phyloP scores from a whole-genome alignment of 2,888 invertebrate genomes.

The Acrobasis consociella region DNA sequence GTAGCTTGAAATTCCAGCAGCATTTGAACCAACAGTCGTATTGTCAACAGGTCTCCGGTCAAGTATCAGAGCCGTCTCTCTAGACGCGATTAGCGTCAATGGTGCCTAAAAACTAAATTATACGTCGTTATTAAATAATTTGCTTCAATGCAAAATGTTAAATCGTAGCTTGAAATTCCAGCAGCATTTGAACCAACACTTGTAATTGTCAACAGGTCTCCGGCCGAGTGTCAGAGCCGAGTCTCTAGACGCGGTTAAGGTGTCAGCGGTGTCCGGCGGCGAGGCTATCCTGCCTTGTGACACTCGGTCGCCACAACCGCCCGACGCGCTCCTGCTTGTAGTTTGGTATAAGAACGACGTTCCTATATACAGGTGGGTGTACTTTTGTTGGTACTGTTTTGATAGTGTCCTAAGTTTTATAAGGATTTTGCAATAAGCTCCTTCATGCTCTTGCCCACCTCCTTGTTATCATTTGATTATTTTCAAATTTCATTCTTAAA shows the following conservation, averaged over 20 bases:
- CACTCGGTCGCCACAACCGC: conserved; percentile 88
- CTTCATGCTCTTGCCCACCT: no score
- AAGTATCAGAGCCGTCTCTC: conserved; percentile 70
- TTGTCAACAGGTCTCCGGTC: conserved; percentile 64
- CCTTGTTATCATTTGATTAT: no score
- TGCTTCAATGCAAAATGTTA: conserved; percentile 62
- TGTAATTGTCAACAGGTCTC: conserved; percentile 58
- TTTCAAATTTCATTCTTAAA: no score
- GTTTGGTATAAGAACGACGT: conserved; percentile 96
- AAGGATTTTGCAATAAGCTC: no score
- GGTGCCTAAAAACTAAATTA: conserved; percentile 89
- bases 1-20: no score
- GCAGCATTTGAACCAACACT: no score
- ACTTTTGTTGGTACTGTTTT: no score
- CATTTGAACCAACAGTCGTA: background rate
- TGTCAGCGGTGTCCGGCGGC: conserved; percentile 89
- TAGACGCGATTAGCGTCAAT: conserved; percentile 85
- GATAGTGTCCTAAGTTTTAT: no score
- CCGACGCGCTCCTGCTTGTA: conserved; percentile 92
- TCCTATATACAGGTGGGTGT: conserved; percentile 92
- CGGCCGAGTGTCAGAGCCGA: conserved; percentile 65
- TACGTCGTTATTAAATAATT: no score
- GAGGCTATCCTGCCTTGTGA: conserved; percentile 93
- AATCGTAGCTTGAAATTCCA: no score
- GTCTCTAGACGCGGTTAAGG: conserved; percentile 82